Conservation (phyloP, 2,888 invertebrate species). For the Notodonta dromedarius region DNA sequence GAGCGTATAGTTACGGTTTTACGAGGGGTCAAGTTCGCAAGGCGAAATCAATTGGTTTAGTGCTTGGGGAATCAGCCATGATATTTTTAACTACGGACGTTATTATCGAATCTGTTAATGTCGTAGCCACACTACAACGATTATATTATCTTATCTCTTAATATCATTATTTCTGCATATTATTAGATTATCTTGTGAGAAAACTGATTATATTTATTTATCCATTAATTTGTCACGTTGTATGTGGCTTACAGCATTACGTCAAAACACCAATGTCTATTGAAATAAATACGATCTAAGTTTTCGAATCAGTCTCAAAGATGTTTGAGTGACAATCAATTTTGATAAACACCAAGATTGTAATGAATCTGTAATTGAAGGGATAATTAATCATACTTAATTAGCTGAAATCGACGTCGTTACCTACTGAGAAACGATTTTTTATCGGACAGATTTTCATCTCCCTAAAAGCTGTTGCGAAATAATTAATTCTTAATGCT, state of each 20-base stretch:
- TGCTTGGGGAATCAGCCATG: constrained; percentile 43
- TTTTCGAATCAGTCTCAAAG: too few relatives aligned
- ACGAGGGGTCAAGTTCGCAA: constrained; percentile 71
- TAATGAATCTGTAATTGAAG: neutral
- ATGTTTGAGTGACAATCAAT: neutral
- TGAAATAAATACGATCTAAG: too few relatives aligned
- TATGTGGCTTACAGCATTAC: too few relatives aligned
- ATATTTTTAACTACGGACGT: constrained; percentile 40
- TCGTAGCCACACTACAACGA: constrained; percentile 4
- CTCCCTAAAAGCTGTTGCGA: constrained; percentile 13
- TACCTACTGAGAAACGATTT: constrained; percentile 18
- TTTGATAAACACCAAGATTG: neutral
- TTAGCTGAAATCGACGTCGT: neutral
- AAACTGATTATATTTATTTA: neutral
- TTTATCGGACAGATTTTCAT: constrained; percentile 9
- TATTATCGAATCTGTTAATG: constrained; percentile 12
- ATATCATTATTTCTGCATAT: neutral
- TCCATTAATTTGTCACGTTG: too few relatives aligned
- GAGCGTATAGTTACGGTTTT: constrained; percentile 52
- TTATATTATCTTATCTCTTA: neutral
- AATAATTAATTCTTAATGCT: constrained; percentile 24
- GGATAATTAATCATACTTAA: neutral
- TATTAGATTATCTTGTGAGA: neutral
- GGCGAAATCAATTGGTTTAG: constrained; percentile 60
- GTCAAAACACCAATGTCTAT: too few relatives aligned